phyloP scores from a whole-genome alignment of 2,113 vertebrate species.

The Macrotis lagotis region DNA sequence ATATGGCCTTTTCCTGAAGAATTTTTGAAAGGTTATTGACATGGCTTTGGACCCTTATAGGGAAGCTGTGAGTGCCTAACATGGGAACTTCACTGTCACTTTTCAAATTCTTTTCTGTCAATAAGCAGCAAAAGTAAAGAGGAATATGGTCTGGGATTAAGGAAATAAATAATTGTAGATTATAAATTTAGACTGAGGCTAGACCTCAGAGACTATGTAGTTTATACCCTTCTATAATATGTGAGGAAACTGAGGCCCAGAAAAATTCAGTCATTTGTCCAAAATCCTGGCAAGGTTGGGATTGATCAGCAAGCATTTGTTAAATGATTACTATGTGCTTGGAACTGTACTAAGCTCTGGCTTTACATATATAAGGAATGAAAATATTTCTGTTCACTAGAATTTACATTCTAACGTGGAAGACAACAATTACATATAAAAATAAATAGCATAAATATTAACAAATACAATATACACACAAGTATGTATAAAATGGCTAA shows the following conservation, averaged over 20 bases:
- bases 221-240: not conserved
- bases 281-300: not conserved
- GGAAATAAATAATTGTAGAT: not conserved
- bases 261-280: not conserved
- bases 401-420: not conserved
- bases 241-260: not conserved
- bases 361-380: not conserved
- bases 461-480: not conserved
- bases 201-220: not conserved
- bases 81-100: conserved; percentile 1
- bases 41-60: conserved; percentile 15
- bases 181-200: not conserved
- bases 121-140: conserved; percentile 19
- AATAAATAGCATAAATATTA: not conserved
- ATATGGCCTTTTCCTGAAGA: conserved; percentile 72
- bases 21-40: conserved; percentile 72
- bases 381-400: not conserved
- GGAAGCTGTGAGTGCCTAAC: conserved; percentile 7
- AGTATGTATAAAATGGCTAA: not conserved
- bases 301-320: not conserved
- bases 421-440: not conserved
- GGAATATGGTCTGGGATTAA: fast-evolving
- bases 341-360: not conserved
- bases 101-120: not conserved
- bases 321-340: not conserved